A percentile compares a stretch with the other conserved stretches of the same genome.
Conservation (phyloP, 2,888 invertebrate genomes). For the Hyalella azteca region DNA sequence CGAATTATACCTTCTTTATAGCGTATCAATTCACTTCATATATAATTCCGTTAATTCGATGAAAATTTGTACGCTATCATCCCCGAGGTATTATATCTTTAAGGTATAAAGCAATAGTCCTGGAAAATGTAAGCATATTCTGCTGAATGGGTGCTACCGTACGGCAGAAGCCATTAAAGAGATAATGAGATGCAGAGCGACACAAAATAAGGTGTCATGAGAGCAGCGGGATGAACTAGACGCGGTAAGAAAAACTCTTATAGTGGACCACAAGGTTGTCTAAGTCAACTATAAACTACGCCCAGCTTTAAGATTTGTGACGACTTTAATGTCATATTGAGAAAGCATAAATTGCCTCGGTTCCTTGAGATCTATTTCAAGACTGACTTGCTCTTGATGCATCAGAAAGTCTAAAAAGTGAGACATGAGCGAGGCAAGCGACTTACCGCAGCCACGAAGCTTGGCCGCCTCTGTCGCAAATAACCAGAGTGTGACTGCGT, state of each 20-base stretch:
- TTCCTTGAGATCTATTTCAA: conserved; percentile 25
- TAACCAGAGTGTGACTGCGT: too few relatives aligned
- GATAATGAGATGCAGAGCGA: conserved; percentile 8
- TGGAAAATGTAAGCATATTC: too few relatives aligned
- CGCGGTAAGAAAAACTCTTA: too few relatives aligned
- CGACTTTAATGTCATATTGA: conserved; percentile 22
- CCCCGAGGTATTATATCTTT: too few relatives aligned
- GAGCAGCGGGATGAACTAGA: neutral
- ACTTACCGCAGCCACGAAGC: neutral
- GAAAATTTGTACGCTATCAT: too few relatives aligned
- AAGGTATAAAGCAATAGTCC: too few relatives aligned
- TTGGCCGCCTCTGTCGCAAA: too few relatives aligned
- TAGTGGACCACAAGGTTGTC: too few relatives aligned
- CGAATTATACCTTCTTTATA: too few relatives aligned
- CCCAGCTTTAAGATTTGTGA: neutral
- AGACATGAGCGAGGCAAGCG: neutral
- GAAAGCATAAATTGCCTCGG: conserved; percentile 1
- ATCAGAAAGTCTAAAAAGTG: neutral
- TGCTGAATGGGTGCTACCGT: too few relatives aligned
- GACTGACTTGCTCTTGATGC: neutral
- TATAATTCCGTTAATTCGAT: too few relatives aligned
- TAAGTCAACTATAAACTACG: conserved; percentile 12
- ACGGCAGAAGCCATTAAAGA: conserved; percentile 21
- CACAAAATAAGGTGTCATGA: neutral
- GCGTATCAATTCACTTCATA: too few relatives aligned